Conservation (phyloP, 2,797 vertebrate genomes). For the Halcyon leucocephala region DNA sequence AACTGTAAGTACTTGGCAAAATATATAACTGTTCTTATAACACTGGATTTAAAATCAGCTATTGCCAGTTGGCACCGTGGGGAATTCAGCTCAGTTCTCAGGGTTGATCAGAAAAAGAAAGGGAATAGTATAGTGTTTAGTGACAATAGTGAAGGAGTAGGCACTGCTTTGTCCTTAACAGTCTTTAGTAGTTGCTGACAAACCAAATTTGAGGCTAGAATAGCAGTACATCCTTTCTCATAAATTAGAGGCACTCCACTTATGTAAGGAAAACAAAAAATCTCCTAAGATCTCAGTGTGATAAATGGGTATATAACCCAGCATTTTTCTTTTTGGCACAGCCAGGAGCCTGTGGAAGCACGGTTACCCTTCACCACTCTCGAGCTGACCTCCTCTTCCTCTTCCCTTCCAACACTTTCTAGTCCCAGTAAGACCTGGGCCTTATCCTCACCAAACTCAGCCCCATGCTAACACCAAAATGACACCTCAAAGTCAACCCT, state of each 20-base stretch:
- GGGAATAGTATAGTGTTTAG: background rate
- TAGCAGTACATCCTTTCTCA: background rate
- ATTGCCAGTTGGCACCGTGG: background rate
- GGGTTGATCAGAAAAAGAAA: background rate
- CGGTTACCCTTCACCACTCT: accelerated
- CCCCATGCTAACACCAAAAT: accelerated
- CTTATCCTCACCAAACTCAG: background rate
- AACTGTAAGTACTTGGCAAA: background rate
- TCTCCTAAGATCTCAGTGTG: background rate
- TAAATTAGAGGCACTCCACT: background rate
- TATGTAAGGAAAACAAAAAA: background rate
- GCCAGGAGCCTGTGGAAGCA: background rate
- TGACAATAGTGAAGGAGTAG: background rate
- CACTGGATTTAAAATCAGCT: background rate
- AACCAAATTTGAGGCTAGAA: background rate
- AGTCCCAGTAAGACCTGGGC: background rate
- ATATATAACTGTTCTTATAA: background rate
- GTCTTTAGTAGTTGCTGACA: background rate
- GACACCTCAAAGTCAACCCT: accelerated
- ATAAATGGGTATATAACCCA: accelerated
- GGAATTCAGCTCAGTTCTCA: background rate
- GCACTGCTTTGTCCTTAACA: background rate
- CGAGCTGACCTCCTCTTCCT: background rate
- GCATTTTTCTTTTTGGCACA: background rate
- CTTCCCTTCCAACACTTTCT: background rate